These are phyloP conservation scores for Lydus trimaculatus DNA, from an alignment of 2,888 invertebrate species.

Conservation along the genomic window DNA sequence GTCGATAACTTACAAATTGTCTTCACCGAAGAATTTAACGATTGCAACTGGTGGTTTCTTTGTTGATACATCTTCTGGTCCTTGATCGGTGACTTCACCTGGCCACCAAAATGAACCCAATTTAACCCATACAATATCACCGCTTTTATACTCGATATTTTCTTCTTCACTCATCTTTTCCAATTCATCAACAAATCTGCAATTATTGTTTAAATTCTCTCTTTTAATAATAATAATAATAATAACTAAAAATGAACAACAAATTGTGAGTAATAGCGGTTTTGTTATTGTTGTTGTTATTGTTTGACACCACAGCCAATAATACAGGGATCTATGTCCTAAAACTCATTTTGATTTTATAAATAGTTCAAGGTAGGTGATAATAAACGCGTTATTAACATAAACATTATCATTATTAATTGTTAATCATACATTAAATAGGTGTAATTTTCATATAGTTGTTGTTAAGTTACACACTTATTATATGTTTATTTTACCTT, in stretches of 20 bases:
- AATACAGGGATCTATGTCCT: constrained; percentile 25
- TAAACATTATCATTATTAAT: background rate
- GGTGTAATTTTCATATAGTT: background rate
- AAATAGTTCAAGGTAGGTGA: constrained; percentile 20
- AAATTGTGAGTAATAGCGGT: background rate
- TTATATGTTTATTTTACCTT: constrained; percentile 46
- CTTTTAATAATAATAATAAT: too few relatives aligned
- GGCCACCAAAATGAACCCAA: constrained; percentile 87
- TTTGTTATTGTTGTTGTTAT: constrained; percentile 6
- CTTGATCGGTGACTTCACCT: constrained; percentile 73
- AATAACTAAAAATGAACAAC: background rate
- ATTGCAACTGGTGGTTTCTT: constrained; percentile 79
- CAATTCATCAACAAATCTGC: constrained; percentile 22
- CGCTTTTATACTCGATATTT: constrained; percentile 71
- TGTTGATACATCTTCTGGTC: constrained; percentile 74
- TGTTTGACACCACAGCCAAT: constrained; percentile 1
- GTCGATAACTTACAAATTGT: constrained; percentile 72
- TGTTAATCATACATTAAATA: background rate
- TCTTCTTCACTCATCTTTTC: constrained; percentile 74
- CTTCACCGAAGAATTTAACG: constrained; percentile 87
- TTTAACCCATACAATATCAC: constrained; percentile 88
- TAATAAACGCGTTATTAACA: background rate
- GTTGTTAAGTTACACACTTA: constrained; percentile 14
- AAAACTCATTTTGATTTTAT: constrained; percentile 23
- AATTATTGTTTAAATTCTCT: background rate